Evolutionary conservation across 2,113 vertebrate genomes (phyloP).

Genomic region (Microtus oregoni): DNA sequence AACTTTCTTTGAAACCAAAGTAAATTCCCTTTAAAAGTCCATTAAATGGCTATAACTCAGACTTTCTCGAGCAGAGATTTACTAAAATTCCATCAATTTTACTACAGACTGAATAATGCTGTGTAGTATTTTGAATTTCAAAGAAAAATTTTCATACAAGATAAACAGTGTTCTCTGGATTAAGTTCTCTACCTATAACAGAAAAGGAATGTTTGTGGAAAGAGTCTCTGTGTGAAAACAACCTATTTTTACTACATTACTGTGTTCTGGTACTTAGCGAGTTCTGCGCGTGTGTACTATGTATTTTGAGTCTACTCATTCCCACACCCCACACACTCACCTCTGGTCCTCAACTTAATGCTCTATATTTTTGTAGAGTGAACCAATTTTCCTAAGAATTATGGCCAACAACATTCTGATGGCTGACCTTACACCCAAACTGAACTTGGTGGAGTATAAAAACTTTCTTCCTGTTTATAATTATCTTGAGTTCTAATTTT

Average conservation of each 20-base stretch:
- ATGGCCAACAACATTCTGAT: background rate
- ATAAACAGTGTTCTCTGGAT: background rate
- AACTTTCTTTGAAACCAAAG: slow-evolving; percentile 1
- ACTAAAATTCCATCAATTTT: background rate
- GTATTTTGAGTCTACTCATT: background rate
- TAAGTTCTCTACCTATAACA: background rate
- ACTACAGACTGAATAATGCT: background rate
- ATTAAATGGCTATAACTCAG: background rate
- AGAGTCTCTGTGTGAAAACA: background rate
- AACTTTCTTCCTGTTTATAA: background rate
- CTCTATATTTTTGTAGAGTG: background rate
- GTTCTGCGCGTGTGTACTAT: background rate
- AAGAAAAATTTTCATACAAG: background rate
- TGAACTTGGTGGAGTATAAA: background rate
- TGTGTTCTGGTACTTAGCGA: background rate
- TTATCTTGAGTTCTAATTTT: background rate
- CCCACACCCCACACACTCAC: background rate
- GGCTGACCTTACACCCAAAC: no score
- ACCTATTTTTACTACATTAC: background rate
- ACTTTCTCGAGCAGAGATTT: background rate
- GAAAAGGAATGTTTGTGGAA: background rate
- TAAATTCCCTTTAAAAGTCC: background rate
- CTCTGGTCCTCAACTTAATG: background rate
- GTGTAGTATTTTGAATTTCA: background rate
- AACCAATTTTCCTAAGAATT: background rate